Conservation (phyloP, 2,797 vertebrate species). For the Tadarida brasiliensis region DNA sequence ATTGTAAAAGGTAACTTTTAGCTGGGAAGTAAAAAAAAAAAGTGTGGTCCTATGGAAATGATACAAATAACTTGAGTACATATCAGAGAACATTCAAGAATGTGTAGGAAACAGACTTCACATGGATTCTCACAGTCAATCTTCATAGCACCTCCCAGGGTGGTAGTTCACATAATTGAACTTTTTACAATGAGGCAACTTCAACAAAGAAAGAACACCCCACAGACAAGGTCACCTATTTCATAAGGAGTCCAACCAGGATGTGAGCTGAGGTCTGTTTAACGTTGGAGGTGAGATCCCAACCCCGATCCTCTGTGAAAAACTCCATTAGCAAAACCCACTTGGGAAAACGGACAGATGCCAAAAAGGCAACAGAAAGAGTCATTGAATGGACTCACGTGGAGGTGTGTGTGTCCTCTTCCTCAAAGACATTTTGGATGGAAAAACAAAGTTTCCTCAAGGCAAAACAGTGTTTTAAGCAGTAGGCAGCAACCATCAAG, state of each 20-base stretch:
- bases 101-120: neutral
- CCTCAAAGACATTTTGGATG: accelerated
- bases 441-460: neutral
- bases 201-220: neutral
- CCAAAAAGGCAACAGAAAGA: neutral
- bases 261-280: neutral
- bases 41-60: neutral
- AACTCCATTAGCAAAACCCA: no score
- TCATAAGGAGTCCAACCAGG: neutral
- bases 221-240: no score
- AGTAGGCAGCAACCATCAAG: neutral
- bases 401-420: accelerated
- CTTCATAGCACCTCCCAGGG: neutral
- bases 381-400: neutral
- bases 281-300: neutral
- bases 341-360: neutral
- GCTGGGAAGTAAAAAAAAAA: neutral
- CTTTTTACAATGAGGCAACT: neutral
- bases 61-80: no score
- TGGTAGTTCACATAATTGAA: neutral
- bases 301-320: neutral
- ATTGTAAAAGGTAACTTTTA: neutral
- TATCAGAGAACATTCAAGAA: no score
- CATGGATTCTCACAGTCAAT: accelerated
- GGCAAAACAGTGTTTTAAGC: neutral